Percentiles rank a stretch among this genome's conserved stretches.
Conservation (phyloP, 23 tunicate species). For the Ciona savignyi region DNA sequence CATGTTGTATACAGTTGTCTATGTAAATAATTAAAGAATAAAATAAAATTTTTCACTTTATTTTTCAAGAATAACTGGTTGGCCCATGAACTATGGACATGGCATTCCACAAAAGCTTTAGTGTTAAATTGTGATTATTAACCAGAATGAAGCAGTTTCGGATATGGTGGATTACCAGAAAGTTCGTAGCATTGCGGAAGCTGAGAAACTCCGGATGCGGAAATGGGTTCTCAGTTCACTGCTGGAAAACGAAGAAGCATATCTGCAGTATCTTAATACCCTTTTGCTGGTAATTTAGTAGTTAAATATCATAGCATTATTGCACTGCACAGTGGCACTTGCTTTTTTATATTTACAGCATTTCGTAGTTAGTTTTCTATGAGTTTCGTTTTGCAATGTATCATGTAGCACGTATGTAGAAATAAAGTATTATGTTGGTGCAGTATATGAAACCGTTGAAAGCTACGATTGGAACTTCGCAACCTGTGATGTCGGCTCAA, state of each 20-base stretch:
- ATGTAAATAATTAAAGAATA: too few species aligned
- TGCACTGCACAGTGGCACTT: too few species aligned
- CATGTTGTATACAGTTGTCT: too few species aligned
- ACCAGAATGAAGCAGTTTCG: constrained; percentile 29
- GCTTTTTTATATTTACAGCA: too few species aligned
- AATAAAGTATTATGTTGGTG: too few species aligned
- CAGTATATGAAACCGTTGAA: constrained; percentile 93
- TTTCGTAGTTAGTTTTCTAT: too few species aligned
- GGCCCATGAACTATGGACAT: too few species aligned
- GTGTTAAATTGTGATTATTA: too few species aligned
- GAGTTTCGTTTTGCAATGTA: too few species aligned
- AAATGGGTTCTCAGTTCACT: constrained; percentile 76
- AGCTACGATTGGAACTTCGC: constrained; percentile 84
- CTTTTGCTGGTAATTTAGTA: constrained; percentile 58
- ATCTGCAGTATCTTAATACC: constrained; percentile 83
- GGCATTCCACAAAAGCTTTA: too few species aligned
- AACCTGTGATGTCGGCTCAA: constrained; percentile 91
- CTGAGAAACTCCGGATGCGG: constrained; percentile 87
- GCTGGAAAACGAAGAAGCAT: constrained; percentile 65
- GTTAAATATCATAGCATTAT: too few species aligned
- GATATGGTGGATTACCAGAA: constrained; percentile 94
- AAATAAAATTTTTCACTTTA: background rate
- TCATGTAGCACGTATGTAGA: too few species aligned
- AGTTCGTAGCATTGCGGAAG: constrained; percentile 87
- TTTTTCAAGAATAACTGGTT: background rate